Conservation (phyloP, 2,113 vertebrate genomes). For the Zapornia atra region DNA sequence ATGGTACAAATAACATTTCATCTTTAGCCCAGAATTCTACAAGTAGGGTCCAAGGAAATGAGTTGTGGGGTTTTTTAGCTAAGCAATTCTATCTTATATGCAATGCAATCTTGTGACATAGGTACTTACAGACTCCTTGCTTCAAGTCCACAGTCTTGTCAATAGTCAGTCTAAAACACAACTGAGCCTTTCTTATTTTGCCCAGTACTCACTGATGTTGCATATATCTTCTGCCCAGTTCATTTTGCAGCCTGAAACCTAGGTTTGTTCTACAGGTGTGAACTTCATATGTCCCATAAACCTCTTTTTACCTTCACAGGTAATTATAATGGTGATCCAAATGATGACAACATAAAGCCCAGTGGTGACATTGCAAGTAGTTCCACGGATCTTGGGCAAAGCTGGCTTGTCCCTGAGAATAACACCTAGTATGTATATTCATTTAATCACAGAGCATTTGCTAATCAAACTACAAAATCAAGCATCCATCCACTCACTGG, state of each 20-base stretch:
- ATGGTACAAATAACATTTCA: not conserved
- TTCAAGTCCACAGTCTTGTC: not conserved
- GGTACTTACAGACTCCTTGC: not conserved
- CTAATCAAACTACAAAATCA: not conserved
- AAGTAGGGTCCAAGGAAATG: not conserved
- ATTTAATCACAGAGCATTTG: not conserved
- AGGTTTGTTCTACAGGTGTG: not conserved
- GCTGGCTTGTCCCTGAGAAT: conserved; percentile 84
- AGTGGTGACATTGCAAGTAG: conserved; percentile 72
- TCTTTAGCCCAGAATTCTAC: not conserved
- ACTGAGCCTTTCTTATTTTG: not conserved
- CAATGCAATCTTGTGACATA: not conserved
- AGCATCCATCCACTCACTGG: not conserved
- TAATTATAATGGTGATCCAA: conserved; percentile 83
- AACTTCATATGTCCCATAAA: not conserved
- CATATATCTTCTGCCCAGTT: not conserved
- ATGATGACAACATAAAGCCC: conserved; percentile 85
- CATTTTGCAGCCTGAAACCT: not conserved
- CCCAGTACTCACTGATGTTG: not conserved
- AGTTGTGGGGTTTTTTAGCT: not conserved
- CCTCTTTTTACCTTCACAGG: conserved; percentile 67
- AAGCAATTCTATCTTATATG: not conserved
- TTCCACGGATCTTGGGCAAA: conserved; percentile 84
- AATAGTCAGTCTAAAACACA: not conserved
- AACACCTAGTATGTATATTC: conserved; percentile 78